Evolutionary conservation across 2,888 invertebrate genomes (phyloP).

Genomic region (Seira sanloemensis): DNA sequence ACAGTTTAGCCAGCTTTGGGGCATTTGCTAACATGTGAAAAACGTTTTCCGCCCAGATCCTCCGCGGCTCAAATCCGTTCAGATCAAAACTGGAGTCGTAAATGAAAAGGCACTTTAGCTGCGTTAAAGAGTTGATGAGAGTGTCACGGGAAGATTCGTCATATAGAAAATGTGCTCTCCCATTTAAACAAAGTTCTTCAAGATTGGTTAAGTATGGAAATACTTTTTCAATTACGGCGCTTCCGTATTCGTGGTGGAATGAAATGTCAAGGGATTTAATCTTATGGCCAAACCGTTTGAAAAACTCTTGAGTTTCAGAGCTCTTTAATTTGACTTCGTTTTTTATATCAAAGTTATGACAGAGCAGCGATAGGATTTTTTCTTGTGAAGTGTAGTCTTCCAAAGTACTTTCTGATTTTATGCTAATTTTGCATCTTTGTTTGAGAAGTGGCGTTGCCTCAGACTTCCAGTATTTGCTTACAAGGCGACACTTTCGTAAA

Average conservation of each 20-base stretch:
- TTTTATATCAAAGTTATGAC: conserved; percentile 46
- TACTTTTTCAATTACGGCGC: conserved; percentile 22
- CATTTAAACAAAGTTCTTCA: conserved; percentile 59
- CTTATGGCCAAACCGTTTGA: conserved; percentile 29
- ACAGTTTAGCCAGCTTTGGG: conserved; percentile 43
- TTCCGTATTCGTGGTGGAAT: conserved; percentile 56
- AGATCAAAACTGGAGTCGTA: conserved; percentile 61
- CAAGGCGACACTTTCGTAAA: conserved; percentile 55
- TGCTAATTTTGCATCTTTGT: conserved; percentile 45
- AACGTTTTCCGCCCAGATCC: conserved; percentile 59
- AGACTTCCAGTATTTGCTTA: conserved; percentile 45
- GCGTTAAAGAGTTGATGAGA: conserved; percentile 29
- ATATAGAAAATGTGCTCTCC: conserved; percentile 51
- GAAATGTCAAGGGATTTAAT: conserved; percentile 56
- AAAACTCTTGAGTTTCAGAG: conserved; percentile 24
- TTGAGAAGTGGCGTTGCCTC: conserved; percentile 38
- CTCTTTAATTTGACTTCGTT: conserved; percentile 45
- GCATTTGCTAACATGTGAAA: conserved; percentile 52
- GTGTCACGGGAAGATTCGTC: conserved; percentile 30
- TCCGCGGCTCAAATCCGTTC: conserved; percentile 41
- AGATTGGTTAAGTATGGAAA: conserved; percentile 32
- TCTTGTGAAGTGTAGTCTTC: not conserved
- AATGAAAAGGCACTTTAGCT: conserved; percentile 54
- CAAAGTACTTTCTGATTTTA: conserved; percentile 29
- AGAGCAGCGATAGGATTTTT: conserved; percentile 1